Evolutionary conservation across 2,113 vertebrate species (phyloP).

Genomic region (Marcusenius ussheri): DNA sequence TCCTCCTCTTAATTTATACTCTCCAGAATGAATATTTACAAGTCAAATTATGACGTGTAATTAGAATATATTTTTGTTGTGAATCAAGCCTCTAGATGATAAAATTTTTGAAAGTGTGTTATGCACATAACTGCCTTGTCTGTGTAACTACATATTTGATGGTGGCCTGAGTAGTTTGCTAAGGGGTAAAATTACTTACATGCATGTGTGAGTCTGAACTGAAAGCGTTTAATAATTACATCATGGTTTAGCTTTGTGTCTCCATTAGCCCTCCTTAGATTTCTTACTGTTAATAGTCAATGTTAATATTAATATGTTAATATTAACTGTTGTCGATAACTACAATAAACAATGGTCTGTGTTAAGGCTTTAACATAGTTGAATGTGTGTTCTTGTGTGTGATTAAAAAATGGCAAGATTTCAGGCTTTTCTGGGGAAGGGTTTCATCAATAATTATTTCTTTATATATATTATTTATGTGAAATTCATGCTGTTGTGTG

Average conservation of each 20-base stretch:
- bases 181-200: neutral
- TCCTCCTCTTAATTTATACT: neutral
- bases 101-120: neutral
- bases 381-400: neutral
- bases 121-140: neutral
- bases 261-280: neutral
- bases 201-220: neutral
- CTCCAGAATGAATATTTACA: neutral
- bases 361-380: neutral
- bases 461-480: neutral
- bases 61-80: neutral
- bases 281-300: neutral
- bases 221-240: neutral
- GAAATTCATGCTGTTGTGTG: neutral
- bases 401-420: neutral
- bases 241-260: neutral
- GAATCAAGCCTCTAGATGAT: neutral
- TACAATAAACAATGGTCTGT: neutral
- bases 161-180: neutral
- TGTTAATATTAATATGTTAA: neutral
- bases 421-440: neutral
- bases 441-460: neutral
- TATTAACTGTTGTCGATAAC: neutral
- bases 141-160: neutral
- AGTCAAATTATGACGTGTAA: neutral